Base-by-base conservation (phyloP, 2,113 vertebrate genomes). In the Thymallus thymallus region DNA sequence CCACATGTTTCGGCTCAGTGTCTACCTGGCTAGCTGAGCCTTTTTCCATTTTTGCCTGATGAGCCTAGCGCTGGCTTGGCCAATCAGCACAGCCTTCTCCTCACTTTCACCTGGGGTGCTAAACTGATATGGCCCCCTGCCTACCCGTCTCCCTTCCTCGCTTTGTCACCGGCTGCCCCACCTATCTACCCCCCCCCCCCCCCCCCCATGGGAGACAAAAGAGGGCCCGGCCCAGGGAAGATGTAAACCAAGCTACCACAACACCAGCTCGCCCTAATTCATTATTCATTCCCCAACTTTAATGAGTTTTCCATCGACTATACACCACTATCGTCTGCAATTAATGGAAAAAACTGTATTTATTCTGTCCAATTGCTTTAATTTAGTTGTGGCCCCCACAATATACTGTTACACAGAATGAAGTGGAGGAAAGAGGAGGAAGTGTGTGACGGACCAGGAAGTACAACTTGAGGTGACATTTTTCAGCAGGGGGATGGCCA, bases 281-380 rank as follows among this genome's bases (percentile, higher is more conserved):
- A 94, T 93, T 91, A 93, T 93, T 90, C 84, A 94, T 90, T 82
- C 67, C 30, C 22, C 71, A 24, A 32, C 81, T 83, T 90, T 92
- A 92, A 93, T 93, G 90, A 92, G 87, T 92, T 94, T 92, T 92
- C 91, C 92, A 88, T 92, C 82, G 85, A 87, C 84, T 88, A 76
- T 81, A 77, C 85, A 83, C 67, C 16, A 68, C 77, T 75, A 82
- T 84, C 79, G 35, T 35, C 32, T 65, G 64, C 86, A 88, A 88
- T 88, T 86, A 88, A 88, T 85, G 76, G 77, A 74, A 74, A 74
- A 78, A 68, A 62, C 48, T 51, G 48, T 51, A 62, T 12, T 20
- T 18, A 4, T 67, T 65, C n/a, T 67, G 35, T 3, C 9, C 35
- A 41, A 41, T 41, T 41, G 2, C 45, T 75, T 88, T 78, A 80